Conservation (phyloP, 2,797 vertebrate species). For the Peromyscus aztecus region DNA sequence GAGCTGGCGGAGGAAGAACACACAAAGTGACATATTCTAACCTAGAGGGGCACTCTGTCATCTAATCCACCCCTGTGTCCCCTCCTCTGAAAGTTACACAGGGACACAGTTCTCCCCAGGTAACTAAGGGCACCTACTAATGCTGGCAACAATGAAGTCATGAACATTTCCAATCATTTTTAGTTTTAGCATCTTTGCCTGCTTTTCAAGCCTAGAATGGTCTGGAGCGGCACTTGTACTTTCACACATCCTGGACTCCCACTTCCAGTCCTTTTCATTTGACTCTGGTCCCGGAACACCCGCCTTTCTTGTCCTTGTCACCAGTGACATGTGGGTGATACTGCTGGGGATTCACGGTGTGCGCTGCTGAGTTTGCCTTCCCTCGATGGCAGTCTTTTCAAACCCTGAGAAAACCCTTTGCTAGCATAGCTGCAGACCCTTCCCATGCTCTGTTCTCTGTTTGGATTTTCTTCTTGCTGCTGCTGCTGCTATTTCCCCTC, state of each 20-base stretch:
- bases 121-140: background rate
- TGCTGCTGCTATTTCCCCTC: background rate
- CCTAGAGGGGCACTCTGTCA: background rate
- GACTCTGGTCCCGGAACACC: background rate
- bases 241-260: background rate
- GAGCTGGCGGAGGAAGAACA: too few species aligned
- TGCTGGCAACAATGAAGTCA: background rate
- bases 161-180: background rate
- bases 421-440: background rate
- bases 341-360: background rate
- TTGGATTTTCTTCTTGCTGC: constrained; percentile 15
- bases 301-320: background rate
- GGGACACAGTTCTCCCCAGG: background rate
- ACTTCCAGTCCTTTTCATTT: background rate
- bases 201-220: background rate
- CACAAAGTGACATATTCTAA: background rate
- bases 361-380: background rate
- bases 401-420: background rate
- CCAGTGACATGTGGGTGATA: background rate
- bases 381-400: background rate
- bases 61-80: background rate
- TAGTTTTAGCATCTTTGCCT: background rate
- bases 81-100: background rate
- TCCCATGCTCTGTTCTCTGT: background rate
- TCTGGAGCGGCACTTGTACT: background rate